Percentiles rank a stretch among this genome's conserved stretches.
Evolutionary conservation across 2,113 vertebrate species (phyloP).

Genomic region (Ahaetulla prasina): DNA sequence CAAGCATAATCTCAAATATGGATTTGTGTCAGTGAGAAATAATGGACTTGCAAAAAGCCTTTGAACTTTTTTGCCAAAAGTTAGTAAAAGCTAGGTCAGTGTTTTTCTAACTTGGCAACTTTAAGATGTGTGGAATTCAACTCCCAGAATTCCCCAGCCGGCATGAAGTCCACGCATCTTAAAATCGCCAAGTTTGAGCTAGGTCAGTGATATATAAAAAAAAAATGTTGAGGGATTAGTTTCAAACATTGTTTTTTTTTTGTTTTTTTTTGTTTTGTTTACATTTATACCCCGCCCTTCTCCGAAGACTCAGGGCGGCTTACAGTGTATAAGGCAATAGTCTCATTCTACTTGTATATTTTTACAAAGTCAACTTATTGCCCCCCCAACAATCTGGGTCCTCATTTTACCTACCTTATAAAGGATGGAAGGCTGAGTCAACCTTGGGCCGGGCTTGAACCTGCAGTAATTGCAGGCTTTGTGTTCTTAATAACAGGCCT

Average conservation of each 20-base stretch:
- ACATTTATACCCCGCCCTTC: too few species aligned
- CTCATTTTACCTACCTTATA: too few species aligned
- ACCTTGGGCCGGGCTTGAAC: too few species aligned
- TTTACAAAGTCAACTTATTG: too few species aligned
- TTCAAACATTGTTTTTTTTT: not conserved
- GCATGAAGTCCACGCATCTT: not conserved
- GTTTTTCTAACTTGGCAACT: not conserved
- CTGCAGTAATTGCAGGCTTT: too few species aligned
- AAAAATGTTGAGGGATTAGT: not conserved
- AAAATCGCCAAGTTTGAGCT: not conserved
- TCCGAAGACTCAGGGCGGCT: too few species aligned
- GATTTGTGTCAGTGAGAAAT: constrained; percentile 12
- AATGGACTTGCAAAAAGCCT: constrained; percentile 11
- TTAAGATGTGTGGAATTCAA: not conserved
- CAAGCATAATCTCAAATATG: constrained; percentile 3
- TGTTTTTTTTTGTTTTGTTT: too few species aligned
- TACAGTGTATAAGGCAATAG: too few species aligned
- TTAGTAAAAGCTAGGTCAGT: not conserved
- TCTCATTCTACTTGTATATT: too few species aligned
- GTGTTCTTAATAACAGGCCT: too few species aligned
- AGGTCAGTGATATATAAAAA: not conserved
- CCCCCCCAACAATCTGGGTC: too few species aligned
- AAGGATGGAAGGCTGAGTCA: too few species aligned
- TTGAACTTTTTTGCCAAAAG: not conserved
- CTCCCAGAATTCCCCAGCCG: not conserved